Evolutionary conservation across 2,113 vertebrate species (phyloP).

Genomic region (Mustela lutreola): DNA sequence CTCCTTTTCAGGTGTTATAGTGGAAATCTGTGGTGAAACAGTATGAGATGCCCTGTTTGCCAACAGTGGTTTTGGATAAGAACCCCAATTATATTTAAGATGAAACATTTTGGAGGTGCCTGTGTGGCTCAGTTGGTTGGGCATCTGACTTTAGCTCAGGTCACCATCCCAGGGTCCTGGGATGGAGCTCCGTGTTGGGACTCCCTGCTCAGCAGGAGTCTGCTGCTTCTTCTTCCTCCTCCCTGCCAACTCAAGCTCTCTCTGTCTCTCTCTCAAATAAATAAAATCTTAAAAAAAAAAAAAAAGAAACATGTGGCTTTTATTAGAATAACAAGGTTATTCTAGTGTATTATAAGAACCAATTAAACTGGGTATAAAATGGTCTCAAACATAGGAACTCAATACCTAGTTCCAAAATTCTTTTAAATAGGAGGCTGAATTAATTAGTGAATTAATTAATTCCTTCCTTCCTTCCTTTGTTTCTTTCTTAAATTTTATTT

Average conservation of each 20-base stretch:
- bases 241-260: too few species aligned
- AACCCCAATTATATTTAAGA: background rate
- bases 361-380: slow-evolving; percentile 21
- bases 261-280: too few species aligned
- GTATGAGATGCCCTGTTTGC: background rate
- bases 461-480: too few species aligned
- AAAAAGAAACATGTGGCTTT: background rate
- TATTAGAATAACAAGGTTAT: slow-evolving; percentile 47
- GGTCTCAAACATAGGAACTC: background rate
- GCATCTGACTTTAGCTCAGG: background rate
- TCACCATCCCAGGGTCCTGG: background rate
- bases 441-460: too few species aligned
- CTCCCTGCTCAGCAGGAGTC: background rate
- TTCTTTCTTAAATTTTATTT: too few species aligned
- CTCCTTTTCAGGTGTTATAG: slow-evolving; percentile 29
- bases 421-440: background rate
- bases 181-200: background rate
- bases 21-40: slow-evolving; percentile 40
- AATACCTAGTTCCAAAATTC: slow-evolving; percentile 3
- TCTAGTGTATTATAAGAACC: slow-evolving; percentile 17
- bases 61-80: background rate
- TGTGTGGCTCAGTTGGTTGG: background rate
- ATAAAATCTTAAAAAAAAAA: too few species aligned
- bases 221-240: background rate
- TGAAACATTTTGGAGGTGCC: background rate